Evolutionary conservation across 2,888 invertebrate genomes (phyloP).

Genomic region (Julus scandinavius): DNA sequence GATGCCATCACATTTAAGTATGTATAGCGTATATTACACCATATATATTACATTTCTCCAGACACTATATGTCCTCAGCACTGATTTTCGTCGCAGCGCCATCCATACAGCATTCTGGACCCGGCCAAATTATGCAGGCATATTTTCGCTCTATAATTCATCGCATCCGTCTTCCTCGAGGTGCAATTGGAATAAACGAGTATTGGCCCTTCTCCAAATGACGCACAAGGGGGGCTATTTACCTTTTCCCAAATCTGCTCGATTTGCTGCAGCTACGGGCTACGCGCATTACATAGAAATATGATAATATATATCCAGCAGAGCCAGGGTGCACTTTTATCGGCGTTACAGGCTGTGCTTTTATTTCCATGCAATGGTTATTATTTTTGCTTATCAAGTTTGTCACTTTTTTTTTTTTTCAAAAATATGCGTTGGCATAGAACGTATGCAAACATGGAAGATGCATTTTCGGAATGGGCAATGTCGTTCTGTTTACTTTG

Average conservation of each 20-base stretch:
- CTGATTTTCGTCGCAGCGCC: no score
- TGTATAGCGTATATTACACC: no score
- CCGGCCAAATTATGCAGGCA: no score
- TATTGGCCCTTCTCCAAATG: conserved; percentile 18
- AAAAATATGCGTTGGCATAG: not conserved
- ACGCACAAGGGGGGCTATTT: not conserved
- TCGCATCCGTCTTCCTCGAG: not conserved
- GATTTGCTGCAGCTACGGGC: not conserved
- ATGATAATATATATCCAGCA: not conserved
- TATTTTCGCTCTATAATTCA: no score
- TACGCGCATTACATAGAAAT: not conserved
- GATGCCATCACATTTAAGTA: no score
- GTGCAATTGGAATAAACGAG: conserved; percentile 11
- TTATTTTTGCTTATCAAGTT: conserved; percentile 11
- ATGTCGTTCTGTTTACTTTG: not conserved
- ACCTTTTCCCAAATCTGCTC: not conserved
- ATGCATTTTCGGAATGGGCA: not conserved
- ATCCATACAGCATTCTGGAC: no score
- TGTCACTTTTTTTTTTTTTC: not conserved
- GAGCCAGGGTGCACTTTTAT: not conserved
- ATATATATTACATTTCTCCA: no score
- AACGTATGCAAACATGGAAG: not conserved
- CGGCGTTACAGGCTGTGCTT: not conserved
- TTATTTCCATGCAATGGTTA: not conserved
- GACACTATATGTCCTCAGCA: no score